Evolutionary conservation across 2,888 invertebrate species (phyloP).

Genomic region (Drosophila paranaensis): DNA sequence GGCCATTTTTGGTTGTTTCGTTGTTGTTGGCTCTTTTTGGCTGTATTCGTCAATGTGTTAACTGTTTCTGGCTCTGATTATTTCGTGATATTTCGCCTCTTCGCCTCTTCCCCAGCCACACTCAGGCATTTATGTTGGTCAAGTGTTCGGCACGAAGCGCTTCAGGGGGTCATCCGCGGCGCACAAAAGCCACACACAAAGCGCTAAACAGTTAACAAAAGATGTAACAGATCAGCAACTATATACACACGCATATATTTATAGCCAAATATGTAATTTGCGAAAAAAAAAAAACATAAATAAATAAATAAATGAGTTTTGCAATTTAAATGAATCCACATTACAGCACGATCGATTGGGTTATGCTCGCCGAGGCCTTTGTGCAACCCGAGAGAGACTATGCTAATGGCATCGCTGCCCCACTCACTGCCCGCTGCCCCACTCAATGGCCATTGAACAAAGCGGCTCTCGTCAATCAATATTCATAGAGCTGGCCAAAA

Average conservation of each 20-base stretch:
- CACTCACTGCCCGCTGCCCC: background rate
- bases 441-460: background rate
- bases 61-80: constrained; percentile 40
- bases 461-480: constrained; percentile 27
- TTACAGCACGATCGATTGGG: constrained; percentile 56
- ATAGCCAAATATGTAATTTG: constrained; percentile 35
- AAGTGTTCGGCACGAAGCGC: constrained; percentile 64
- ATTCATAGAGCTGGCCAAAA: constrained; percentile 20
- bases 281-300: constrained; percentile 9
- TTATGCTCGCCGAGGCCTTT: constrained; percentile 15
- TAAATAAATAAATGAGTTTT: constrained; percentile 46
- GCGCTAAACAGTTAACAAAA: constrained; percentile 70
- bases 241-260: constrained; percentile 18
- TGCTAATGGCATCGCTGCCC: constrained; percentile 22
- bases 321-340: constrained; percentile 74
- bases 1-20: no score
- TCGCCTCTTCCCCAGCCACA: constrained; percentile 37
- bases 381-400: constrained; percentile 29
- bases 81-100: constrained; percentile 57
- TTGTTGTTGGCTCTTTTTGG: constrained; percentile 25
- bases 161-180: constrained; percentile 47
- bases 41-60: constrained; percentile 41
- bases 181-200: constrained; percentile 44
- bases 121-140: constrained; percentile 75
- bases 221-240: constrained; percentile 56